Evolutionary conservation across 2,888 invertebrate species (phyloP).

Genomic region (Phrixothrix hirtus): DNA sequence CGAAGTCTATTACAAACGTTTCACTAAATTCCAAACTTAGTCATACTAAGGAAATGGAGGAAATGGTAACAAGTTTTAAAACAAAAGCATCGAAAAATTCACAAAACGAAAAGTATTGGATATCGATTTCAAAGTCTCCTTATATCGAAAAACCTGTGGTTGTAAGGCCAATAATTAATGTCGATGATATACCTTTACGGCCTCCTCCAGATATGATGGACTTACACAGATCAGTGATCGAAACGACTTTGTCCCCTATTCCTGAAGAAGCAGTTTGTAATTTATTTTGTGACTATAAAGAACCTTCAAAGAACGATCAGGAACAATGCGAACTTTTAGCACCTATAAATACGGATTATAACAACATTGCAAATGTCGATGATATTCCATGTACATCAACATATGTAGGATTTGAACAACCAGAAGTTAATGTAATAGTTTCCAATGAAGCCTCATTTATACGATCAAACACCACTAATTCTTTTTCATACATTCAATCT

Average conservation of each 20-base stretch:
- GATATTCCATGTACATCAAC: too few relatives aligned
- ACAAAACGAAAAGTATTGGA: conserved; percentile 51
- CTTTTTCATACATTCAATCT: conserved; percentile 40
- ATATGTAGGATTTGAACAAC: conserved; percentile 40
- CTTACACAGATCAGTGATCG: neutral
- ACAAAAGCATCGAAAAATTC: conserved; percentile 38
- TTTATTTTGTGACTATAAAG: conserved; percentile 32
- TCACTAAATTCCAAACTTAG: too few relatives aligned
- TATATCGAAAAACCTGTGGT: conserved; percentile 6
- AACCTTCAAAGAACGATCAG: neutral
- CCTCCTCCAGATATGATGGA: conserved; percentile 44
- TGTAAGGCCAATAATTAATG: conserved; percentile 37
- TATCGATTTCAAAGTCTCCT: conserved; percentile 43
- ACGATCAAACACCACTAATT: conserved; percentile 40
- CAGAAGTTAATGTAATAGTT: conserved; percentile 42
- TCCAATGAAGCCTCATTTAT: conserved; percentile 44
- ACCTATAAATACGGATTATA: too few relatives aligned
- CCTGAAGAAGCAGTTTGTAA: conserved; percentile 45
- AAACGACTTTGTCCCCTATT: conserved; percentile 44
- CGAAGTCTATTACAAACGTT: too few relatives aligned
- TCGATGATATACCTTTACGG: conserved; percentile 50
- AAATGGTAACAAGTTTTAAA: conserved; percentile 43
- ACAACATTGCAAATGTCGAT: too few relatives aligned
- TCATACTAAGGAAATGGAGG: too few relatives aligned
- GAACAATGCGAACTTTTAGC: too few relatives aligned